phyloP scores from a whole-genome alignment of 1,140 invertebrate genomes.

The Pararge aegeria region DNA sequence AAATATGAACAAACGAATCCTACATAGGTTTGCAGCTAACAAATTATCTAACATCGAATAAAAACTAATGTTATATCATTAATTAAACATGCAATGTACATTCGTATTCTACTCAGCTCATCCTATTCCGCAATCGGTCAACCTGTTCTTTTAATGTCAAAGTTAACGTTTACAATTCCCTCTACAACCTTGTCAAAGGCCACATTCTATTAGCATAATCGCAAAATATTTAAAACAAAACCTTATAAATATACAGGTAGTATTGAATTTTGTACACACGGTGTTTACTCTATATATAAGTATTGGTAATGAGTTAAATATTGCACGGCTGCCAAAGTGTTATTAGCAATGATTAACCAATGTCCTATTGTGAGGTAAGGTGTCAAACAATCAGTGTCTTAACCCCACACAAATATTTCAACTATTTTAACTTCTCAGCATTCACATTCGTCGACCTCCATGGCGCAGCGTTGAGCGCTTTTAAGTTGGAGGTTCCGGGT shows the following conservation, averaged over 20 bases:
- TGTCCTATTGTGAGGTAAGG: neutral
- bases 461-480: too few relatives aligned
- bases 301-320: conserved; percentile 12
- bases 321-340: conserved; percentile 2
- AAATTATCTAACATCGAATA: too few relatives aligned
- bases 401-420: neutral
- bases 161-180: conserved; percentile 39
- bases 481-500: too few relatives aligned
- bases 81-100: neutral
- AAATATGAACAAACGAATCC: too few relatives aligned
- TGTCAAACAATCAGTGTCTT: neutral
- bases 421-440: too few relatives aligned
- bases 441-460: too few relatives aligned
- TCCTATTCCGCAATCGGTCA: conserved; percentile 35
- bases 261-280: neutral
- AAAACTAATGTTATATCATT: neutral
- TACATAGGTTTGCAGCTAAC: too few relatives aligned
- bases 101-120: neutral
- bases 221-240: conserved; percentile 1
- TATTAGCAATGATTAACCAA: neutral
- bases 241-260: conserved; percentile 14
- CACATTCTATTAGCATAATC: conserved; percentile 17
- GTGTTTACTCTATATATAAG: conserved; percentile 3
- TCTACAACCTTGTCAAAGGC: conserved; percentile 45
- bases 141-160: conserved; percentile 46